Percentiles rank a stretch among this genome's conserved stretches.
Evolutionary conservation across 1,140 invertebrate species (phyloP).

Genomic region (Drosophila gunungcola): DNA sequence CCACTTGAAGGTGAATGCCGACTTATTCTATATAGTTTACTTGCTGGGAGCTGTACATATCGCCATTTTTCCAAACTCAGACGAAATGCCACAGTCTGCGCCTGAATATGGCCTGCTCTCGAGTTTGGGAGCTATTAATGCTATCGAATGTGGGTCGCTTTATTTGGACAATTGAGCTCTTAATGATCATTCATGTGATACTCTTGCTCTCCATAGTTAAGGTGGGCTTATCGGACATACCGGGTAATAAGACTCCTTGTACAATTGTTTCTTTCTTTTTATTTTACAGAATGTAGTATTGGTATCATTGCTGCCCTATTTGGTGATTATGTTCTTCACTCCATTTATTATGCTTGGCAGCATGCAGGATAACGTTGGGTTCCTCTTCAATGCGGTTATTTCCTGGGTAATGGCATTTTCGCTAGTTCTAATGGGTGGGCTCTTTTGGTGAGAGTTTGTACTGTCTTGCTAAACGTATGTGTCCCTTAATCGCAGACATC

Average conservation of each 20-base stretch:
- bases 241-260: neutral
- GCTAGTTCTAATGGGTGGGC: conserved; percentile 23
- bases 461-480: neutral
- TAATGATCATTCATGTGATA: conserved; percentile 11
- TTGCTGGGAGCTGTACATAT: too few relatives aligned
- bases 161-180: conserved; percentile 14
- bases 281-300: neutral
- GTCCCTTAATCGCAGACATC: conserved; percentile 1
- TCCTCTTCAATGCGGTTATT: conserved; percentile 11
- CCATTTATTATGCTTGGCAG: conserved; percentile 13
- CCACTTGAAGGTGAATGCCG: conserved; percentile 10
- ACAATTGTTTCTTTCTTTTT: neutral
- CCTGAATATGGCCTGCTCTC: conserved; percentile 12
- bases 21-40: too few relatives aligned
- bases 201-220: neutral
- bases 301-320: neutral
- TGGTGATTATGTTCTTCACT: neutral
- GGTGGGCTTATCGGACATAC: conserved; percentile 15
- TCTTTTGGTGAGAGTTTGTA: neutral
- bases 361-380: neutral
- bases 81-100: neutral
- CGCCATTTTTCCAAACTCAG: neutral
- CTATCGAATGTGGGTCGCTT: neutral
- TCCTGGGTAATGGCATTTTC: conserved; percentile 15
- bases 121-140: conserved; percentile 1